Evolutionary conservation across 2,888 invertebrate species (phyloP), one percentile per base, ranked within the genome.

Genomic region (Gisinianus flammeolus): DNA sequence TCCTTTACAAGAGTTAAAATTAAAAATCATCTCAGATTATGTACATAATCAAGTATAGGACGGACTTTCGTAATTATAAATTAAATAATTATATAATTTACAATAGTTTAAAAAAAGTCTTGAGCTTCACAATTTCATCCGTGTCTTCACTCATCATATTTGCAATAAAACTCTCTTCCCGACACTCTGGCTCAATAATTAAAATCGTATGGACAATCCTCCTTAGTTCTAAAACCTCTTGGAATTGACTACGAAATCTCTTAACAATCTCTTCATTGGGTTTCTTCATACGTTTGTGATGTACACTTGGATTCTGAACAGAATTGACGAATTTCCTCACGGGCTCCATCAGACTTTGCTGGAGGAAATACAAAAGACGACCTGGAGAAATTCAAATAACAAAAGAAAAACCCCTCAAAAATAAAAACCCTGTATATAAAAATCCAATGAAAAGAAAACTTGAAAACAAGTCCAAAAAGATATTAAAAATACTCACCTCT

Each of bases 331-430:
- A n/a, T 28, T 67, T 44, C 4, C 30, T 24, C 5, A 84, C 66
- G 31, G 70, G 62, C 28, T 80, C 77, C 0, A 74, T 69, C 16
- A 82, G 75, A 16, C 79, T 81, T 79, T 83, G 84, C 71, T 84
- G 84, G 0, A 81, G 69, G 67, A 80, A 83, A 71, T 84, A 83
- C 6, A 83, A 73, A 10, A 82, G 80, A 2, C 80, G 72, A 12
- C 83, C 83, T 83, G 52, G 0, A 72, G 54, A 64, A 72, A n/a
- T 31, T 10, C 8, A 35, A 22, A 74, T 77, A 31, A 67, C 22
- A 26, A 73, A 77, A 52, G n/a, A 30, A 28, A 69, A 30, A n/a
- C n/a, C n/a, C n/a, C n/a, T n/a, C n/a, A n/a, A n/a, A n/a, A n/a
- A n/a, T n/a, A n/a, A n/a, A n/a, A 64, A 24, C 26, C 26, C 22